Percentiles rank a stretch among this genome's conserved stretches.
Conservation (phyloP, 1,140 invertebrate species). For the Pollicipes pollicipes region DNA sequence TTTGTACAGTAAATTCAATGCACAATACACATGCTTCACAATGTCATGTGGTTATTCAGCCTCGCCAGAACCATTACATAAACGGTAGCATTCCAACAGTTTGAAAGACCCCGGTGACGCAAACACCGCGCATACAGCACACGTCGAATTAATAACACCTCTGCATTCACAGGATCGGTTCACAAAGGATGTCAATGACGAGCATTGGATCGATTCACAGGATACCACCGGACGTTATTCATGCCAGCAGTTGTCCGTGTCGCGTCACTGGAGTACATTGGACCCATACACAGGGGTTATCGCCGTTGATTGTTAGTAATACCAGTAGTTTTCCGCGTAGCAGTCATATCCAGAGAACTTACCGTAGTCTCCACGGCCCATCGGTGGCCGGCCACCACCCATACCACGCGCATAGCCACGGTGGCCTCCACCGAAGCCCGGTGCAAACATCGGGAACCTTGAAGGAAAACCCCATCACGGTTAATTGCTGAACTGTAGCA, state of each 20-base stretch:
- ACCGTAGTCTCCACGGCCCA: conserved; percentile 71
- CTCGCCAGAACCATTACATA: background rate
- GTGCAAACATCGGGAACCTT: conserved; percentile 17
- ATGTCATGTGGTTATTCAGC: background rate
- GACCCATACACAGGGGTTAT: no score
- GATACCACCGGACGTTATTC: background rate
- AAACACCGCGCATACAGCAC: background rate
- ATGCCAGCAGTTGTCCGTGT: no score
- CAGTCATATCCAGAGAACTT: conserved; percentile 33
- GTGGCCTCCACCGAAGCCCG: conserved; percentile 8
- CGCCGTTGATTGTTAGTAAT: no score
- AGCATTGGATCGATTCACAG: background rate
- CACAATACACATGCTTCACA: no score
- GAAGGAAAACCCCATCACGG: conserved; percentile 10
- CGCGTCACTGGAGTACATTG: no score
- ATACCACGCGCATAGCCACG: conserved; percentile 22
- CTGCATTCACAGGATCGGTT: background rate
- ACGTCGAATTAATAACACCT: no score
- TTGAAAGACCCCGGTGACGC: no score
- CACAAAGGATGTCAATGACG: background rate
- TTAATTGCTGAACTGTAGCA: no score
- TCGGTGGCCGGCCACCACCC: conserved; percentile 32
- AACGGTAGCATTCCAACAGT: background rate
- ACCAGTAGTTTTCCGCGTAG: conserved; percentile 19
- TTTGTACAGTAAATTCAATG: no score